Conservation (phyloP, 2,797 vertebrate species). For the Zonotrichia albicollis region DNA sequence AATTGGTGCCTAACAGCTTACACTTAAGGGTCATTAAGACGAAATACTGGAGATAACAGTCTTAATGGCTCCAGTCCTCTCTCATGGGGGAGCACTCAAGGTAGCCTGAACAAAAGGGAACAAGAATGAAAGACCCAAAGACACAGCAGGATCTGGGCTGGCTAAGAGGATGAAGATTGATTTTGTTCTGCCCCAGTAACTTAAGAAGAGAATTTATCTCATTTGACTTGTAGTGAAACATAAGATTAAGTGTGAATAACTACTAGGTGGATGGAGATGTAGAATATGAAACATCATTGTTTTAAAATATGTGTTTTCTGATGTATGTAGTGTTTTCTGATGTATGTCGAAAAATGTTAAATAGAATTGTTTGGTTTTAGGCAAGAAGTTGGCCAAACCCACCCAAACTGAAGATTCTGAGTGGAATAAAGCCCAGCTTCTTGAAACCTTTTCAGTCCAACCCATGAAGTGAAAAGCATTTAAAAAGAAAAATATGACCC, state of each 20-base stretch:
- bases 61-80: constrained; percentile 53
- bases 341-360: background rate
- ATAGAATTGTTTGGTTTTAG: background rate
- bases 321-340: background rate
- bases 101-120: constrained; percentile 38
- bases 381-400: background rate
- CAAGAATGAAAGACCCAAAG: constrained; percentile 11
- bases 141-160: constrained; percentile 11
- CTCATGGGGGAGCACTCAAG: constrained; percentile 49
- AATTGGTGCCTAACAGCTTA: constrained; percentile 62
- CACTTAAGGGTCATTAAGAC: constrained; percentile 62
- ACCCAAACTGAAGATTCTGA: background rate
- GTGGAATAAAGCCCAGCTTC: background rate
- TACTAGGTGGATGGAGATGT: background rate
- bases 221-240: background rate
- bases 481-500: background rate
- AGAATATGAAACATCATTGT: background rate
- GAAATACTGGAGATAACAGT: constrained; percentile 43
- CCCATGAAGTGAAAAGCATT: background rate
- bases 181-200: constrained; percentile 28
- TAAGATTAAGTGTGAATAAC: background rate
- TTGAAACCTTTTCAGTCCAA: background rate
- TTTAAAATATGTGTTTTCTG: background rate
- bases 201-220: background rate
- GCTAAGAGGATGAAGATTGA: constrained; percentile 26